phyloP scores from a whole-genome alignment of 1,140 invertebrate species.

The Drosophila grimshawi region DNA sequence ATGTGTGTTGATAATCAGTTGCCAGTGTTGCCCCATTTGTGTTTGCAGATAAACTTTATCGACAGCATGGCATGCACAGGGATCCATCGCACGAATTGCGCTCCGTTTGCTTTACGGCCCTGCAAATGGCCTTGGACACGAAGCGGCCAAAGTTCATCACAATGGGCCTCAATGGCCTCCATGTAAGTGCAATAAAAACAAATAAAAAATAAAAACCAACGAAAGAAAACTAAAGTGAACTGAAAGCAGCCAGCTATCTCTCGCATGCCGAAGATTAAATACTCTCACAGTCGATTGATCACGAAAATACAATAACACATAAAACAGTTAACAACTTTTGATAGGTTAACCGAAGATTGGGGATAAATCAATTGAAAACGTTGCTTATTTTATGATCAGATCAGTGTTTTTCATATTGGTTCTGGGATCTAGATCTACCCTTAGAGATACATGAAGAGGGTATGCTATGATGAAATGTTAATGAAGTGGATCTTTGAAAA shows the following conservation, averaged over 20 bases:
- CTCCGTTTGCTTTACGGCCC: constrained; percentile 91
- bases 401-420: no score
- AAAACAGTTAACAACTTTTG: no score
- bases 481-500: no score
- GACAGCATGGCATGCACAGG: constrained; percentile 91
- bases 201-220: background rate
- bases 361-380: no score
- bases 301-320: background rate
- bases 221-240: background rate
- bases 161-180: constrained; percentile 92
- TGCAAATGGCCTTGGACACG: constrained; percentile 94
- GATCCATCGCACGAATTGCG: constrained; percentile 93
- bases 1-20: constrained; percentile 33
- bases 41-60: constrained; percentile 90
- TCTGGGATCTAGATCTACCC: no score
- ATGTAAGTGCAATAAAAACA: constrained; percentile 87
- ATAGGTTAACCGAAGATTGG: no score
- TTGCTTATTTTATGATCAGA: no score
- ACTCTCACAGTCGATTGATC: no score
- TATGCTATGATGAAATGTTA: no score
- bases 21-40: constrained; percentile 25
- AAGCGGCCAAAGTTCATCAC: constrained; percentile 93
- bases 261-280: no score
- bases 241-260: no score
- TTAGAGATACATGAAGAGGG: no score